phyloP scores from a whole-genome alignment of 2,797 vertebrate species.

The Threskiornis aethiopicus region DNA sequence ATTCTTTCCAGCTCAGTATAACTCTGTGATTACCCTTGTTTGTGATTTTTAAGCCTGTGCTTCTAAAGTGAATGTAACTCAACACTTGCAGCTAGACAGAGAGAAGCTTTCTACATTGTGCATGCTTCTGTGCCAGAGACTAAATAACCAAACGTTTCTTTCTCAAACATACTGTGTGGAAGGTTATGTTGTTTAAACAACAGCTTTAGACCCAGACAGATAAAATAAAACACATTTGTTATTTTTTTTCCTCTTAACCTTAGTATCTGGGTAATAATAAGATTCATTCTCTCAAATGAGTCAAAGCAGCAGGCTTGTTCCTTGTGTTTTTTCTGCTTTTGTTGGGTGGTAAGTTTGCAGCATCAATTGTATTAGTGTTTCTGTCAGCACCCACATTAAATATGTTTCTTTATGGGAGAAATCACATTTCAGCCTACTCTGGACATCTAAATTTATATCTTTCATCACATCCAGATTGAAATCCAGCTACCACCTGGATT shows the following conservation, averaged over 20 bases:
- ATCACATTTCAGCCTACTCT: conserved; percentile 20
- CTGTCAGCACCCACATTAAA: conserved; percentile 47
- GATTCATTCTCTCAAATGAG: not conserved
- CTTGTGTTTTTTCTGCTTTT: not conserved
- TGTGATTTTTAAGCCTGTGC: not conserved
- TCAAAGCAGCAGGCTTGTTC: not conserved
- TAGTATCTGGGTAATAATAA: not conserved
- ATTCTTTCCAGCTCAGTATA: not conserved
- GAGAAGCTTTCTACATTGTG: not conserved
- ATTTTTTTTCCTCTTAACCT: not conserved
- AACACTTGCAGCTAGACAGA: not conserved
- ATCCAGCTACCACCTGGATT: conserved; percentile 45
- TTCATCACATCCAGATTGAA: conserved; percentile 32
- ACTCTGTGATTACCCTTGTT: not conserved
- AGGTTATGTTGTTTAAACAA: not conserved
- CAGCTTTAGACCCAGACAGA: not conserved
- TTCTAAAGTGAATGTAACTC: not conserved
- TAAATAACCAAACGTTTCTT: not conserved
- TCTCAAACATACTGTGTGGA: not conserved
- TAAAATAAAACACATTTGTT: not conserved
- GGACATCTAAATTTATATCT: conserved; percentile 37
- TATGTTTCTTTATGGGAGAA: conserved; percentile 28
- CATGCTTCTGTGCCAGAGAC: not conserved
- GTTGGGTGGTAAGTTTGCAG: not conserved
- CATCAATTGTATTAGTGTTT: conserved; percentile 22